Conservation (phyloP, 2,797 vertebrate species). For the Tenualosa thibaudeaui region DNA sequence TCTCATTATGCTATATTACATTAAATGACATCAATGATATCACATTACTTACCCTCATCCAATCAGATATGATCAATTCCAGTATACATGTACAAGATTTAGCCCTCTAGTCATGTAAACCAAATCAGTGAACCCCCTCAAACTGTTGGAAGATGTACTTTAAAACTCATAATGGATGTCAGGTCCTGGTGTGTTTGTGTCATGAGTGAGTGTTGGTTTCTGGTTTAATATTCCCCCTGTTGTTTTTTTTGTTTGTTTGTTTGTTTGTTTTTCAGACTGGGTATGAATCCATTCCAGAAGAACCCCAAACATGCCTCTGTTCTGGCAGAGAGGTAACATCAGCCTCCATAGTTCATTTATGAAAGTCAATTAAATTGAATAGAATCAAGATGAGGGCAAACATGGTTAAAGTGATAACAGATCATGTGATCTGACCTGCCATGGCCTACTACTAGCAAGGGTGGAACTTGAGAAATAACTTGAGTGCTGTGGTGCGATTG, state of each 20-base stretch:
- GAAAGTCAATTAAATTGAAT: not conserved
- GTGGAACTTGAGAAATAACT: not conserved
- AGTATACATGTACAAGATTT: no score
- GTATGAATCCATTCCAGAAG: conserved; percentile 96
- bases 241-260: conserved; percentile 32
- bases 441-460: not conserved
- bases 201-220: not conserved
- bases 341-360: no score
- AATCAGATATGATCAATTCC: no score
- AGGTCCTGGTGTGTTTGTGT: not conserved
- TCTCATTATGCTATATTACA: not conserved
- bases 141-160: no score
- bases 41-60: no score
- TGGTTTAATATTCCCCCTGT: not conserved
- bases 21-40: not conserved
- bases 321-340: conserved; percentile 84
- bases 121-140: no score
- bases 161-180: no score
- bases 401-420: not conserved
- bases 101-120: no score
- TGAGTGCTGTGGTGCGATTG: not conserved
- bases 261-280: conserved; percentile 73
- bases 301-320: conserved; percentile 93
- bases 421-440: not conserved
- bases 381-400: not conserved